A percentile compares a stretch with the other conserved stretches of the same genome.
Conservation (phyloP, 1,140 invertebrate species). For the Pomphorhynchus laevis region DNA sequence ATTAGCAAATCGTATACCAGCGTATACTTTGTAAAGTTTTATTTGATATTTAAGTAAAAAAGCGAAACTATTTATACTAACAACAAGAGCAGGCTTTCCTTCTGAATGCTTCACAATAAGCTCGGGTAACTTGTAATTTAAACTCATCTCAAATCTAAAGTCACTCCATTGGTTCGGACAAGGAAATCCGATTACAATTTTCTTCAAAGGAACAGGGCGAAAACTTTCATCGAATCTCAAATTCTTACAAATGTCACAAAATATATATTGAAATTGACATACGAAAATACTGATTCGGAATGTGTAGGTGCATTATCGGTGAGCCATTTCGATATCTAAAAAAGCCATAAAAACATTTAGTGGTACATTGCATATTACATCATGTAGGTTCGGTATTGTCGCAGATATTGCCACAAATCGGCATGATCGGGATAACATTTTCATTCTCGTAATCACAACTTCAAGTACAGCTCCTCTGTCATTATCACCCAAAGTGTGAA, state of each 20-base stretch:
- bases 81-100: slow-evolving; percentile 35
- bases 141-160: slow-evolving; percentile 36
- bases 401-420: slow-evolving; percentile 39
- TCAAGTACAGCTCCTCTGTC: slow-evolving; percentile 35
- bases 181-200: slow-evolving; percentile 33
- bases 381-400: slow-evolving; percentile 36
- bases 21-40: no score
- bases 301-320: slow-evolving; percentile 14
- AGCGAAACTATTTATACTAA: no score
- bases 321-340: slow-evolving; percentile 30
- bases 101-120: slow-evolving; percentile 33
- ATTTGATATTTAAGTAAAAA: no score
- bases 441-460: slow-evolving; percentile 37
- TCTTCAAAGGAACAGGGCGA: slow-evolving; percentile 33
- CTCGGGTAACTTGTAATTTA: slow-evolving; percentile 33
- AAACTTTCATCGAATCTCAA: slow-evolving; percentile 30
- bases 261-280: neutral
- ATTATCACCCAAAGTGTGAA: slow-evolving; percentile 33
- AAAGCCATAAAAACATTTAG: neutral
- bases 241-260: slow-evolving; percentile 2
- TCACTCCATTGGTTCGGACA: slow-evolving; percentile 22
- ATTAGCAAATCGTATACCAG: no score
- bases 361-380: slow-evolving; percentile 19
- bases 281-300: no score
- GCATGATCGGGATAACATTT: slow-evolving; percentile 19